Evolutionary conservation across 2,113 vertebrate species (phyloP).

Genomic region (Excalfactoria chinensis): DNA sequence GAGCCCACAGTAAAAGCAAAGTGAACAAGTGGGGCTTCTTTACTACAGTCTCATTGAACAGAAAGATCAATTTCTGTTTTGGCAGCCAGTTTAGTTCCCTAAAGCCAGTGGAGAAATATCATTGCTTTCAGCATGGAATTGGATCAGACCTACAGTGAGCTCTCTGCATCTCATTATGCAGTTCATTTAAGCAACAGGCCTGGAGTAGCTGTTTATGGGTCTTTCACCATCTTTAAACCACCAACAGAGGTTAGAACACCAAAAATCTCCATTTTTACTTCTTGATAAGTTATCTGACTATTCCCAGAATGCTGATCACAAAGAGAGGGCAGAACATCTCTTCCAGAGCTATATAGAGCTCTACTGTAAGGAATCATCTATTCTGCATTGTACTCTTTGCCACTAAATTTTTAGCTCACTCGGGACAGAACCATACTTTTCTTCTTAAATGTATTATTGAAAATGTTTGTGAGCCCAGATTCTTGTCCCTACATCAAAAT

Average conservation of each 20-base stretch:
- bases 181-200: slow-evolving; percentile 6
- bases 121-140: neutral
- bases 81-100: slow-evolving; percentile 5
- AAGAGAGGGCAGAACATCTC: neutral
- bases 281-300: neutral
- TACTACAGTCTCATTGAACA: slow-evolving; percentile 13
- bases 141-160: neutral
- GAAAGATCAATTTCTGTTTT: slow-evolving; percentile 48
- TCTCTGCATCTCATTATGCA: neutral
- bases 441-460: neutral
- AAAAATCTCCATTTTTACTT: slow-evolving; percentile 34
- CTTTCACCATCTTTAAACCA: slow-evolving; percentile 24
- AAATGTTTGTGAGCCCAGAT: neutral
- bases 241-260: neutral
- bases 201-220: slow-evolving; percentile 15
- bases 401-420: neutral
- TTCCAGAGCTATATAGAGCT: neutral
- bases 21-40: neutral
- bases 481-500: neutral
- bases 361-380: neutral
- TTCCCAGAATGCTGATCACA: slow-evolving; percentile 25
- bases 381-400: neutral
- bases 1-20: slow-evolving; percentile 32
- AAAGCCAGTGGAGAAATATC: slow-evolving; percentile 14
- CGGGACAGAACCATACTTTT: neutral